Evolutionary conservation across 2,113 vertebrate species (phyloP).

Genomic region (Alces alces): DNA sequence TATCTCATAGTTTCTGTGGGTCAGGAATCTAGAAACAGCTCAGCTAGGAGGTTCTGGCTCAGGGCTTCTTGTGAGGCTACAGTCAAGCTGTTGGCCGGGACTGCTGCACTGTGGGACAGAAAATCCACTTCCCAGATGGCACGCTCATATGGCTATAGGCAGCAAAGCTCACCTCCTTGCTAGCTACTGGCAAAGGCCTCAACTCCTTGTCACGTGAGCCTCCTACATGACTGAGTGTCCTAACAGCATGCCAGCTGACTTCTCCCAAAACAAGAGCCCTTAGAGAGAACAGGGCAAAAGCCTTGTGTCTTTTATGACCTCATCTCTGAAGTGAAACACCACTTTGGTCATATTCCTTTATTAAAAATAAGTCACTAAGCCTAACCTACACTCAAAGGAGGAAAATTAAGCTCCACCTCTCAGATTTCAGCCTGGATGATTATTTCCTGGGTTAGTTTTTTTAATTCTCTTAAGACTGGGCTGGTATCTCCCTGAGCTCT

Average conservation of each 20-base stretch:
- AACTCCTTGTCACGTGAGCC: neutral
- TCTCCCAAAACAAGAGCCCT: neutral
- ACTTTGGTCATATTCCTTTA: neutral
- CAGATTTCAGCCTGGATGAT: neutral
- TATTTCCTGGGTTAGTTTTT: neutral
- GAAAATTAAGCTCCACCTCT: neutral
- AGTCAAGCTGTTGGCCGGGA: neutral
- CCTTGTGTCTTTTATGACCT: neutral
- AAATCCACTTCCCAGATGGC: neutral
- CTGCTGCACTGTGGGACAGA: neutral
- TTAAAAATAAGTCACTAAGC: neutral
- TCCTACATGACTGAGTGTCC: neutral
- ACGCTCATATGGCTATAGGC: neutral
- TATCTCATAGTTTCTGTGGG: neutral
- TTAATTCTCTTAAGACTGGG: neutral
- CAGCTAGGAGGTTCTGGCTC: neutral
- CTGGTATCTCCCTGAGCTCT: neutral
- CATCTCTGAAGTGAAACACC: neutral
- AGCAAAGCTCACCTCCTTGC: neutral
- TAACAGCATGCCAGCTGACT: neutral
- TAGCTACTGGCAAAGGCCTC: neutral
- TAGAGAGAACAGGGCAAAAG: neutral
- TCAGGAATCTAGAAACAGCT: neutral
- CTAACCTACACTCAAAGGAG: neutral
- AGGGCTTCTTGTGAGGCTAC: neutral